Percentiles rank a stretch among this genome's conserved stretches.
These are phyloP conservation scores for Drosophila prolongata DNA, from an alignment of 2,888 invertebrate species.

Conservation along the genomic window DNA sequence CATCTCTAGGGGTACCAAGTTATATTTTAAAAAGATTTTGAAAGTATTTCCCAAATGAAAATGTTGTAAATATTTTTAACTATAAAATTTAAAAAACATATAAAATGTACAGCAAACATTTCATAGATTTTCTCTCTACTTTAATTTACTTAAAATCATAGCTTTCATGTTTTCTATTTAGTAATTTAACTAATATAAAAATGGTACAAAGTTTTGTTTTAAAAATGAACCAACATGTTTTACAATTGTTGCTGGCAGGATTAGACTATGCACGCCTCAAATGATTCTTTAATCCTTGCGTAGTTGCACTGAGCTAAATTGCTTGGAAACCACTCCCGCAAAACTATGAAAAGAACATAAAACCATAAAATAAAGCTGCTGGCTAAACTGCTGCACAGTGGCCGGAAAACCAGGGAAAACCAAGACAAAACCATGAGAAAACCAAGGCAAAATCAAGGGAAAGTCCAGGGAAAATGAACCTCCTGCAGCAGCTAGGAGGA, in stretches of 20 bases:
- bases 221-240: slow-evolving; percentile 3
- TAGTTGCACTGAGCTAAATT: slow-evolving; percentile 25
- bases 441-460: not conserved
- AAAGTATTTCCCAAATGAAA: too few relatives aligned
- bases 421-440: not conserved
- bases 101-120: too few relatives aligned
- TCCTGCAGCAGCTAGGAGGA: not conserved
- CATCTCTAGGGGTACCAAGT: not conserved
- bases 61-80: too few relatives aligned
- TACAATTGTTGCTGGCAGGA: slow-evolving; percentile 7
- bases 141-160: too few relatives aligned
- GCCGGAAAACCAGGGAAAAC: not conserved
- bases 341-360: slow-evolving; percentile 21
- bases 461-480: not conserved
- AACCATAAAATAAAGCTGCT: slow-evolving; percentile 18
- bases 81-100: too few relatives aligned
- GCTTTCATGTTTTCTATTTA: too few relatives aligned
- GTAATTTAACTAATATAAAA: too few relatives aligned
- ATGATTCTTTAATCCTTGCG: slow-evolving; percentile 33
- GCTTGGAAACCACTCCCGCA: slow-evolving; percentile 23
- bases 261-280: slow-evolving; percentile 1
- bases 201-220: not conserved
- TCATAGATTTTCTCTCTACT: too few relatives aligned
- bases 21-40: too few relatives aligned
- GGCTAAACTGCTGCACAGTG: slow-evolving; percentile 17